Conservation (phyloP, 64 coral and sea anemone species). For the Stichodactyla mertensii region DNA sequence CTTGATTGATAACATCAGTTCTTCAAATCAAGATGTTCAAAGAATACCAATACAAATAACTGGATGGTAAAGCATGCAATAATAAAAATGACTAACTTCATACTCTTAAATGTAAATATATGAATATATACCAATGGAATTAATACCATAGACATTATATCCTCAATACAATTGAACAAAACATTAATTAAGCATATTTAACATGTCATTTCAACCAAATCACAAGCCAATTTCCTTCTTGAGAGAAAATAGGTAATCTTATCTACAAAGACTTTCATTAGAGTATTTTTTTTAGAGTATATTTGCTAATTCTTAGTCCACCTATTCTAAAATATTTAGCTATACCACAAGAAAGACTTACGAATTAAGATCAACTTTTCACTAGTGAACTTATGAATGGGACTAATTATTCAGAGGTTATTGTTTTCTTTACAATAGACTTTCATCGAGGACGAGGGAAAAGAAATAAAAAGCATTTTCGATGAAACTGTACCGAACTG, state of each 20-base stretch:
- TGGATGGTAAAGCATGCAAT: too few species aligned
- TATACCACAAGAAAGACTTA: neutral
- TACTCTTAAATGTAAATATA: too few species aligned
- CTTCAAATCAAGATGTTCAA: too few species aligned
- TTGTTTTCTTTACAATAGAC: neutral
- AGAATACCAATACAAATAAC: too few species aligned
- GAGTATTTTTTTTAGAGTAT: neutral
- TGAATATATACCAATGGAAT: too few species aligned
- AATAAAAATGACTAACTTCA: too few species aligned
- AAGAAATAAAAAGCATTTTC: neutral
- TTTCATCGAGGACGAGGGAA: neutral
- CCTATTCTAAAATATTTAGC: neutral
- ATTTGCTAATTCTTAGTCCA: neutral
- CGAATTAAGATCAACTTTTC: neutral
- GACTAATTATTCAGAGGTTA: neutral
- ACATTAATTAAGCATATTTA: neutral
- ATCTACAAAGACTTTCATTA: neutral
- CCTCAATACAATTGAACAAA: too few species aligned
- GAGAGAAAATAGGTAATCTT: neutral
- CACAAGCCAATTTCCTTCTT: neutral
- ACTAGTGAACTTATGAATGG: neutral
- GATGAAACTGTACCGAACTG: neutral
- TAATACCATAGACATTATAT: too few species aligned
- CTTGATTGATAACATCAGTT: too few species aligned
- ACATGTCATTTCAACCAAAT: neutral